Base-by-base conservation (phyloP, 2,797 vertebrate genomes). In the Sitta carolinensis region DNA sequence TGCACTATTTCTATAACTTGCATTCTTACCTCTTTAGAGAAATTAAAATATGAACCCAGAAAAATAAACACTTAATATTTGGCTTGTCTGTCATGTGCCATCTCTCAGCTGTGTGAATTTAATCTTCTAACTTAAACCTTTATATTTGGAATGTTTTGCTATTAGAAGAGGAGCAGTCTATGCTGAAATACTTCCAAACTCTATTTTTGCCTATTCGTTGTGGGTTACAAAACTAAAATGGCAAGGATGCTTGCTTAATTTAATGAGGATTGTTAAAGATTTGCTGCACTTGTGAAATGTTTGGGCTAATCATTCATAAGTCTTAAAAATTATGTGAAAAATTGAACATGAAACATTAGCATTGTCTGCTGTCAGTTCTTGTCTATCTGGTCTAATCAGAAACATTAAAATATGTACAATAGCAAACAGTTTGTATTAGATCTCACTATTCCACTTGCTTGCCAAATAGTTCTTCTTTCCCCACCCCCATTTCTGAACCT, bases 71-170 rank as follows among this genome's bases (percentile, higher is more conserved):
- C 43, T 79, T 66, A 63, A 38, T 73, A 77, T 85, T 89, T 47
- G 63, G 57, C 51, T 52, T 77, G 54, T 67, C 75, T 94, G 69
- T 86, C 57, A 74, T 62, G 55, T 30, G 48, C 34, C 54, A 45
- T 74, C 69, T 77, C 72, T 92, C 62, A 55, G 55, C 67, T 85
- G 48, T 87, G 74, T 11, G 6, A 92, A 80, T 83, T 40, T 79
- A 82, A 84, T 91, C 51, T 94, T 90, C 82, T 95, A 90, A 48
- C 51, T 76, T 74, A 50, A 67, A 79, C 16, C 16, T 93, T 95
- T 7, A 2, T 63, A 57, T 89, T 69, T 87, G 38, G 36, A 72
- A 59, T 30, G 21, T 34, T 89, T 87, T 90, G 30, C 47, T 85
- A 13, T 48, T 74, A 78, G 76, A 86, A 91, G 51, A 92, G 47